A percentile compares a stretch with the other conserved stretches of the same genome.
phyloP scores from a whole-genome alignment of 2,113 vertebrate genomes.

The Genyomyrus donnyi region DNA sequence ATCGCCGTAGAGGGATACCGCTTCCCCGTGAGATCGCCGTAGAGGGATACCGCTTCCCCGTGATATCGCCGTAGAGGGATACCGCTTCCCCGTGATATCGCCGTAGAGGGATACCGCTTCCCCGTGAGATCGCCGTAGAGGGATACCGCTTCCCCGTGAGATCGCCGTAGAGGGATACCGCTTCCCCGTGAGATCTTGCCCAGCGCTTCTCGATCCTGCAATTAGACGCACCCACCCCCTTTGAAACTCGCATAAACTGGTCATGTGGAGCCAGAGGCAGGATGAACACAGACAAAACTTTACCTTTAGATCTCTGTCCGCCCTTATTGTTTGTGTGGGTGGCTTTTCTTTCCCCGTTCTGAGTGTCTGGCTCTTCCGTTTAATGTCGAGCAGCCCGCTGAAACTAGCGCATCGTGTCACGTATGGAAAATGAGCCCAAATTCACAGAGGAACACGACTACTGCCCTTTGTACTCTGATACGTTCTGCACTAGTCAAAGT shows the following conservation, averaged over 20 bases:
- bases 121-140: background rate
- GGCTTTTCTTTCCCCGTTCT: background rate
- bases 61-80: no score
- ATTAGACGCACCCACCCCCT: background rate
- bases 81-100: no score
- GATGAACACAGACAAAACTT: background rate
- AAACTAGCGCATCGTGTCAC: background rate
- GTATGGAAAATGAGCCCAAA: background rate
- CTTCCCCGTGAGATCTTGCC: background rate
- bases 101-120: no score
- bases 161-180: background rate
- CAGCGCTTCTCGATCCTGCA: background rate
- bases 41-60: no score
- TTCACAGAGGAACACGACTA: background rate
- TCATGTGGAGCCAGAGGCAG: background rate
- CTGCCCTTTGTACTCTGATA: background rate
- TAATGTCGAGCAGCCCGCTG: background rate
- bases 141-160: no score
- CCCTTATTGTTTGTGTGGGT: background rate
- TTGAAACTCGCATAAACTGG: background rate
- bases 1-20: no score
- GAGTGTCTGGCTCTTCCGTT: background rate
- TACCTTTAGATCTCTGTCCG: background rate
- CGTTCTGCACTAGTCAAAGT: background rate
- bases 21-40: no score